Base-by-base conservation (phyloP, 2,888 invertebrate species). In the Ferrisia virgata region DNA sequence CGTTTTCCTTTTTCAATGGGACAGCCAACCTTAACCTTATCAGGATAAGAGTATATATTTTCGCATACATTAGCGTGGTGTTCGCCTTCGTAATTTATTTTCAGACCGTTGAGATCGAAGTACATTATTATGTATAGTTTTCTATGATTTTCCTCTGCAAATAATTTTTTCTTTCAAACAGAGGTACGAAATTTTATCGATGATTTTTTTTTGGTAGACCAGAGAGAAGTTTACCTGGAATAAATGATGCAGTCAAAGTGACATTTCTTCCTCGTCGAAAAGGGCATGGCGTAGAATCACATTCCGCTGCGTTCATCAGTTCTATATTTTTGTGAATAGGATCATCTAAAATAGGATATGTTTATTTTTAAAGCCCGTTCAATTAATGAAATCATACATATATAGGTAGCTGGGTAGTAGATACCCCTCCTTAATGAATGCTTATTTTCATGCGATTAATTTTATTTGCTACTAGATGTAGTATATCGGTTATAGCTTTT, bases 1-100 rank as follows among this genome's bases (percentile, higher is more conserved):
- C 72, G 72, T 72, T 72, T 72, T 33, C 72, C 72, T 33, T 72
- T 72, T 9, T 72, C n/a, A 2, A 72, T 72, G n/a, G 72, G 72
- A n/a, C 72, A 72, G 2, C 72, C 72, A n/a, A 72, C 72, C 9
- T 33, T 2, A 33, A 72, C 72, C 33, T 72, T 72, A 72, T 72
- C 72, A 33, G 72, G 72, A 36, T 72, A 36, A 72, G 33, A 33
- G n/a, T 9, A 72, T 0, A 72, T n/a, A 33, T 72, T 15, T 4
- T 33, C 8, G 28, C 72, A 72, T 2, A 28, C n/a, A n/a, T 72
- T 33, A 9, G 36, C 72, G 6, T 18, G 33, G 33, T 72, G 72
- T 15, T 33, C 72, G 3, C 33, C 72, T 8, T 1, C 1, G 18
- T 72, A 72, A 72, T 72, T 72, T 0, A 72, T 11, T 36, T 33